Conservation (phyloP, 2,113 vertebrate genomes). For the Tamias sibiricus region DNA sequence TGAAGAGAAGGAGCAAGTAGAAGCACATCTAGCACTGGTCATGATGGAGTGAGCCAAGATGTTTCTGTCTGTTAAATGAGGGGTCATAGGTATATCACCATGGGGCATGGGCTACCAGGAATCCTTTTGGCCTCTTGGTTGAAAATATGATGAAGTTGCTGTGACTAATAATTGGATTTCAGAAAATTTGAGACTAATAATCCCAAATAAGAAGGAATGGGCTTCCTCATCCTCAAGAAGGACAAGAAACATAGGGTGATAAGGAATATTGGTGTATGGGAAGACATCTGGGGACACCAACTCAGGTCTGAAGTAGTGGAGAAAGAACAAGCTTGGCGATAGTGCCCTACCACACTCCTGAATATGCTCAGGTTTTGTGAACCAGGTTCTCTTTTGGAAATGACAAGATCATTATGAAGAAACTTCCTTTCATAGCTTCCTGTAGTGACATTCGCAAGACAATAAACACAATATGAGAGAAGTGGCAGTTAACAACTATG, state of each 20-base stretch:
- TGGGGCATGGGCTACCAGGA: background rate
- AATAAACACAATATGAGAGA: background rate
- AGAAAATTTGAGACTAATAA: background rate
- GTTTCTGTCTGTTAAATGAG: background rate
- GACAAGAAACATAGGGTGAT: background rate
- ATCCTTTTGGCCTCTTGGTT: background rate
- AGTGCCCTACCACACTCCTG: background rate
- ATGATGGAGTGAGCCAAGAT: background rate
- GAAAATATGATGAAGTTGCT: background rate
- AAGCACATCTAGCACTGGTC: background rate
- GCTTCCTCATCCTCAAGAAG: background rate
- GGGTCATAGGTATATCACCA: fast-evolving
- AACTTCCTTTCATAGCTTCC: background rate
- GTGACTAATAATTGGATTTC: background rate
- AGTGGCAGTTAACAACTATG: background rate
- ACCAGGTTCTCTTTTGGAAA: background rate
- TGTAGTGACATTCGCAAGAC: background rate
- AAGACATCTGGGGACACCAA: too few relatives aligned
- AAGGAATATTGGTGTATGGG: background rate
- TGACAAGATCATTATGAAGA: background rate
- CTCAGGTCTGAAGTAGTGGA: background rate
- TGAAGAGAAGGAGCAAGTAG: background rate
- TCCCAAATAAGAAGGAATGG: background rate
- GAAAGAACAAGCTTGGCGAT: background rate
- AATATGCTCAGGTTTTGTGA: background rate